phyloP scores from a whole-genome alignment of 23 tunicate species.

The Halocynthia aurantium region DNA sequence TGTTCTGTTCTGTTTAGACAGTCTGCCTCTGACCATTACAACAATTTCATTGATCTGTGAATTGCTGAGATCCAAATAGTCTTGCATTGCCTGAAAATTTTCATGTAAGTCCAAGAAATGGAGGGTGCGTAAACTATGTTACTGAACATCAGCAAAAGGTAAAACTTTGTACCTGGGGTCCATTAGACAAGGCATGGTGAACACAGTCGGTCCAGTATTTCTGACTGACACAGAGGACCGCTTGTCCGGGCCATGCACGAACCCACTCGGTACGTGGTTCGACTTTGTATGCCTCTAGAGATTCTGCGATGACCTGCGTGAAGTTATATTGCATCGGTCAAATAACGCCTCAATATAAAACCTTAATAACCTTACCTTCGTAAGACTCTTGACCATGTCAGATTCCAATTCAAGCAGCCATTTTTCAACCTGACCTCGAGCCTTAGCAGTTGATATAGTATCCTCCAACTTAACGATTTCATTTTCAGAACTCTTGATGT shows the following conservation, averaged over 20 bases:
- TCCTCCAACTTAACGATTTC: conserved; percentile 83
- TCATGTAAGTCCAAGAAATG: neutral
- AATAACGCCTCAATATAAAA: neutral
- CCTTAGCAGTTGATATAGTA: conserved; percentile 90
- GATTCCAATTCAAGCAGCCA: conserved; percentile 92
- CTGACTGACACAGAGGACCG: conserved; percentile 93
- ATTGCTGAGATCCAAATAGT: conserved; percentile 76
- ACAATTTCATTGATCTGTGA: conserved; percentile 91
- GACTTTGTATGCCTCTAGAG: conserved; percentile 80
- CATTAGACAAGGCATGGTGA: conserved; percentile 61
- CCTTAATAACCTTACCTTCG: conserved; percentile 38
- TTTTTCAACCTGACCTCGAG: conserved; percentile 99
- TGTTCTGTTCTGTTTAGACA: conserved; percentile 92
- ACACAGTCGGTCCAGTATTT: conserved; percentile 97
- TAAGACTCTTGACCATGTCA: conserved; percentile 86
- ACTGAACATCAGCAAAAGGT: neutral
- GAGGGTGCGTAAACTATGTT: too few species aligned
- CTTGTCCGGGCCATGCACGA: conserved; percentile 97
- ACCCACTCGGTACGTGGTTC: conserved; percentile 97
- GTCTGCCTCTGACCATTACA: conserved; percentile 86
- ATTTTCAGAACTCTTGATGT: conserved; percentile 90
- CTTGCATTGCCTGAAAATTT: conserved; percentile 86
- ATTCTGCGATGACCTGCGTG: conserved; percentile 68
- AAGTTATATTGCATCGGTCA: neutral
- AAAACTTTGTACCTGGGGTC: conserved; percentile 62